A percentile compares a stretch with the other conserved stretches of the same genome.
Conservation (phyloP, 2,113 vertebrate genomes). For the Pterocles gutturalis region DNA sequence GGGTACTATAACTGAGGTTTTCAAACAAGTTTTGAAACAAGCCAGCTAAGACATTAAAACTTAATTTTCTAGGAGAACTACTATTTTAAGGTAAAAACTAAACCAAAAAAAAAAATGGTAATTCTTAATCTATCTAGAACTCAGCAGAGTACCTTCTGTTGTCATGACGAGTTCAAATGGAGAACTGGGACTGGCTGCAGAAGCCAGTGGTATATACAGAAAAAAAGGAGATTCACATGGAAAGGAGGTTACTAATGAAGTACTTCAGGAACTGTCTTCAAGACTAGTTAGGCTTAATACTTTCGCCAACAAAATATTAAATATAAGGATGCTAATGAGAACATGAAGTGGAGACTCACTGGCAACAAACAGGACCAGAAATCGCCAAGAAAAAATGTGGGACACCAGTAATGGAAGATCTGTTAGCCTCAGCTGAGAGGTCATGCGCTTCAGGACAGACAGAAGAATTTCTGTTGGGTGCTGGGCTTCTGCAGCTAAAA, state of each 20-base stretch:
- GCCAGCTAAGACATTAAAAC: background rate
- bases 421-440: background rate
- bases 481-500: background rate
- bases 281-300: background rate
- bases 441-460: background rate
- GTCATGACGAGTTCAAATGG: background rate
- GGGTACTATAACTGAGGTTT: background rate
- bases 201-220: background rate
- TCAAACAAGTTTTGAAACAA: background rate
- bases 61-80: background rate
- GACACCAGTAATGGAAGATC: background rate
- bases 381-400: background rate
- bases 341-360: accelerated
- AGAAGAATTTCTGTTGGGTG: background rate
- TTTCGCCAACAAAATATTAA: background rate
- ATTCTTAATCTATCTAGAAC: background rate
- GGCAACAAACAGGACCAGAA: background rate
- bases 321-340: background rate
- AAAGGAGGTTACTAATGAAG: background rate
- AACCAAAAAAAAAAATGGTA: background rate
- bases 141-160: background rate
- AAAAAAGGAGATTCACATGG: background rate
- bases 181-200: background rate
- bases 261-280: background rate
- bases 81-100: background rate